Conservation (phyloP, 2,888 invertebrate species). For the Caenorhabditis sp. region DNA sequence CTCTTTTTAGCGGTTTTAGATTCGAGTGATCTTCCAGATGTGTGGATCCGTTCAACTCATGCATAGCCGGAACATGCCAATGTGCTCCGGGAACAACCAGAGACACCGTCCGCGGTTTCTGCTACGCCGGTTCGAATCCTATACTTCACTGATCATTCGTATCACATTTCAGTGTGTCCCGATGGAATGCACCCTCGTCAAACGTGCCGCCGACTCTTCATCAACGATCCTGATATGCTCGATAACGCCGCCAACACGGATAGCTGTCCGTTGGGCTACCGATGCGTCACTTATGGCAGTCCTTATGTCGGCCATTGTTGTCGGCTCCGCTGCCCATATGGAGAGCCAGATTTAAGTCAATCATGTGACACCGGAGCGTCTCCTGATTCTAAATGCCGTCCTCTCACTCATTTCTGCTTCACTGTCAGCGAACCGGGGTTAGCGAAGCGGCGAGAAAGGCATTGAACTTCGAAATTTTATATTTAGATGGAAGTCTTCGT, state of each 20-base stretch:
- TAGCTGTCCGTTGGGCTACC: constrained; percentile 66
- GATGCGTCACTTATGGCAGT: constrained; percentile 79
- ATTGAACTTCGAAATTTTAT: background rate
- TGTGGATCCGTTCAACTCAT: constrained; percentile 77
- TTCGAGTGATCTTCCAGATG: constrained; percentile 57
- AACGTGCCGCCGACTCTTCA: constrained; percentile 77
- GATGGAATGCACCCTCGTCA: constrained; percentile 77
- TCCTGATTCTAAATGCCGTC: constrained; percentile 76
- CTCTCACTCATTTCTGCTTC: constrained; percentile 79
- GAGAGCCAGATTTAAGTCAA: constrained; percentile 78
- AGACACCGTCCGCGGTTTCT: constrained; percentile 72
- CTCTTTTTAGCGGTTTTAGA: too few relatives aligned
- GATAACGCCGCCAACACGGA: constrained; percentile 76
- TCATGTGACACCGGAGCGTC: constrained; percentile 78
- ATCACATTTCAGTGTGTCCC: constrained; percentile 78
- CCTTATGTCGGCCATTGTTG: constrained; percentile 79
- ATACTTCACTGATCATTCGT: background rate
- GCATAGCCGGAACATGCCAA: constrained; percentile 75
- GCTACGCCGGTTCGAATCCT: constrained; percentile 70
- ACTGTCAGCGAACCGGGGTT: constrained; percentile 69
- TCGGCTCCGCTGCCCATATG: constrained; percentile 78
- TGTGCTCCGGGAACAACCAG: constrained; percentile 77
- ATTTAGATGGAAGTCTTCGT: constrained; percentile 74
- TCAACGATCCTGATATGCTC: constrained; percentile 78
- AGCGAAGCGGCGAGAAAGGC: background rate